Conservation (phyloP, 2,797 vertebrate genomes). For the Hemibagrus guttatus region DNA sequence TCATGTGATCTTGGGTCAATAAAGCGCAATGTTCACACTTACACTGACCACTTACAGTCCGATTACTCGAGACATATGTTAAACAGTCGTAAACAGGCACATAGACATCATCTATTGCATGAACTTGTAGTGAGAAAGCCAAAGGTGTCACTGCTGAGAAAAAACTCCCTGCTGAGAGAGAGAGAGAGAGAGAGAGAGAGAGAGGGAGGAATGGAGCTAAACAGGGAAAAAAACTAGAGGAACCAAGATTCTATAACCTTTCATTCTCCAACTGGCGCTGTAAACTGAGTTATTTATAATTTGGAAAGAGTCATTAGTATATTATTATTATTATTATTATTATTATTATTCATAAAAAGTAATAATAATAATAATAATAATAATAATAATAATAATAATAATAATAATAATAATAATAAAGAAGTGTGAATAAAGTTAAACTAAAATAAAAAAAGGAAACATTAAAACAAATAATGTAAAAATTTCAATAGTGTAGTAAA, state of each 20-base stretch:
- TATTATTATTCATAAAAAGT: no score
- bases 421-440: background rate
- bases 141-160: background rate
- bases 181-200: conserved; percentile 11
- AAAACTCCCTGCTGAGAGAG: conserved; percentile 1
- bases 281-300: background rate
- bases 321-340: no score
- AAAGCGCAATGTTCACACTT: background rate
- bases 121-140: background rate
- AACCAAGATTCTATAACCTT: background rate
- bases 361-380: background rate
- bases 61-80: background rate
- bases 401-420: background rate
- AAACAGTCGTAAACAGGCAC: background rate
- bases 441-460: background rate
- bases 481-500: background rate
- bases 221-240: background rate
- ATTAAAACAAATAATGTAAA: background rate
- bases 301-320: no score
- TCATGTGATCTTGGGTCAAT: background rate
- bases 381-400: background rate
- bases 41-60: background rate
- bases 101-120: background rate
- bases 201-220: background rate
- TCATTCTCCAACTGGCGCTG: background rate